Conservation (phyloP, 2,888 invertebrate species). For the Plemyria rubiginata region DNA sequence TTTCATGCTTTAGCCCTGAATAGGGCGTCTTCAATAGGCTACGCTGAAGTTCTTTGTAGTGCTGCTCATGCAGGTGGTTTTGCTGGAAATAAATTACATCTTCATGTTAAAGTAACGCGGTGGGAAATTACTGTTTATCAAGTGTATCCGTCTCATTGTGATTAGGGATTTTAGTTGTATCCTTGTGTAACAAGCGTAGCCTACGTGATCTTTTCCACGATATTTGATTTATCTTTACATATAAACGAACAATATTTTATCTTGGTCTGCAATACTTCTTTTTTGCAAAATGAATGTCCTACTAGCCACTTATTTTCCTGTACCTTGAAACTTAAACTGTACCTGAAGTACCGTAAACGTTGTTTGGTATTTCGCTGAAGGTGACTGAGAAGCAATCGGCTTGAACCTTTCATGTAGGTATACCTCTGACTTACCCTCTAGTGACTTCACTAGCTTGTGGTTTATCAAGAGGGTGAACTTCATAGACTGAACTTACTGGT, state of each 20-base stretch:
- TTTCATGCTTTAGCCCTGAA: constrained; percentile 72
- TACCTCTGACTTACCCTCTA: too few species aligned
- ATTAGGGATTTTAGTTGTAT: not conserved
- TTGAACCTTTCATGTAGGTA: too few species aligned
- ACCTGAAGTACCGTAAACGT: too few species aligned
- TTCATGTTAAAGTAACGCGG: constrained; percentile 24
- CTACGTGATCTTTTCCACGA: not conserved
- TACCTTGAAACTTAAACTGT: too few species aligned
- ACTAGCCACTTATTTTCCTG: too few species aligned
- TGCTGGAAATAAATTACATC: constrained; percentile 28
- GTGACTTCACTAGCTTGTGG: too few species aligned
- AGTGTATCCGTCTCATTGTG: constrained; percentile 15
- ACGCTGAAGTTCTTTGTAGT: constrained; percentile 37
- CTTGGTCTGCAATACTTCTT: too few species aligned
- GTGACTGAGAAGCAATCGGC: too few species aligned
- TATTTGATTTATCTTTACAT: not conserved
- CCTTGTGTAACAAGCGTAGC: not conserved
- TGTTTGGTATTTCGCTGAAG: too few species aligned
- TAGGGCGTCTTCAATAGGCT: constrained; percentile 52
- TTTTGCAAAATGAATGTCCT: too few species aligned
- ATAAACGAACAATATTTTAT: too few species aligned
- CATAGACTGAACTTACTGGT: too few species aligned
- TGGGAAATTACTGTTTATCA: constrained; percentile 15
- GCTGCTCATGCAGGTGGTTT: constrained; percentile 38
- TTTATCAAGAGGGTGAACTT: not conserved